Percentiles rank a stretch among this genome's conserved stretches.
Evolutionary conservation across 2,888 invertebrate species (phyloP).

Genomic region (Dolichomitus sp.): DNA sequence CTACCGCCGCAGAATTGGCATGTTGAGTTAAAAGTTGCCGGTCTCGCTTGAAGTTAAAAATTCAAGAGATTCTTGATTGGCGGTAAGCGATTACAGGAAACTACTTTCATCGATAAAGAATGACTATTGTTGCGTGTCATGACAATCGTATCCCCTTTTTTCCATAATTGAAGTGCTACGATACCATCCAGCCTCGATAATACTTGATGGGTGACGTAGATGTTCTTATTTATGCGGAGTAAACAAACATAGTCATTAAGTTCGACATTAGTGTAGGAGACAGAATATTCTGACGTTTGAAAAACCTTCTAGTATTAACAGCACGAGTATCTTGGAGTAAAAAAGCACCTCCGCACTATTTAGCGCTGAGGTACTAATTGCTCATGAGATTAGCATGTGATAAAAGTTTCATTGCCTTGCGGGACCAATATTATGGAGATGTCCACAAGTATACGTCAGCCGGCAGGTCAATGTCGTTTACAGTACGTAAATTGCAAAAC

Average conservation of each 20-base stretch:
- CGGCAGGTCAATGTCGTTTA: not conserved
- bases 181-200: not conserved
- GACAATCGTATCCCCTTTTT: not conserved
- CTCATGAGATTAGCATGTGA: too few species aligned
- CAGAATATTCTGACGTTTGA: too few species aligned
- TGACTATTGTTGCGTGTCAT: not conserved
- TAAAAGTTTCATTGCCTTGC: too few species aligned
- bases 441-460: not conserved
- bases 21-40: slow-evolving; percentile 33
- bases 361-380: too few species aligned
- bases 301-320: too few species aligned
- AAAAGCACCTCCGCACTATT: too few species aligned
- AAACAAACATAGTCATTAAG: too few species aligned
- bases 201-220: not conserved
- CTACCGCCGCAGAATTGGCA: slow-evolving; percentile 48
- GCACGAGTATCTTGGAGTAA: too few species aligned
- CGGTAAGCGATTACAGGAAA: slow-evolving; percentile 12
- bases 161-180: not conserved
- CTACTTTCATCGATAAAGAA: slow-evolving; percentile 9
- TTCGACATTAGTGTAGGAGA: too few species aligned
- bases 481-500: not conserved
- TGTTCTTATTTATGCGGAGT: not conserved
- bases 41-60: slow-evolving; percentile 29
- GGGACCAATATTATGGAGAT: not conserved
- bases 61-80: slow-evolving; percentile 22